Evolutionary conservation across 2,113 vertebrate genomes (phyloP).

Genomic region (Spheniscus mendiculus): DNA sequence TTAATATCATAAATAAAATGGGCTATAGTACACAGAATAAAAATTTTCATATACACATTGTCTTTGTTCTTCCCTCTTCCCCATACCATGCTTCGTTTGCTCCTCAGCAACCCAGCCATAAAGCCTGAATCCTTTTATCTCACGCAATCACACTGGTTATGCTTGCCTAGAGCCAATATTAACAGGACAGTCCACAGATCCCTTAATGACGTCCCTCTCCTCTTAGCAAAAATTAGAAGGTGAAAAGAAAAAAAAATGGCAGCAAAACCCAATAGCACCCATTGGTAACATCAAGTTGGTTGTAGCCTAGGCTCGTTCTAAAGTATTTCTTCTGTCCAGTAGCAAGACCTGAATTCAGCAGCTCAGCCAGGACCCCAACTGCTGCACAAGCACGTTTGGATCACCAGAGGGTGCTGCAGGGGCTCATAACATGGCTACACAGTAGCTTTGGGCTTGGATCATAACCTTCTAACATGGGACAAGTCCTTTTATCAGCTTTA

Average conservation of each 20-base stretch:
- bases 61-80: constrained; percentile 9
- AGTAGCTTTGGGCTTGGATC: neutral
- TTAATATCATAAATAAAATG: neutral
- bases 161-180: neutral
- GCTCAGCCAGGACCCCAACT: neutral
- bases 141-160: neutral
- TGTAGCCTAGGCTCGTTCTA: neutral
- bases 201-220: neutral
- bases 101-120: neutral
- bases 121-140: neutral
- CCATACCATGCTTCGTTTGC: neutral
- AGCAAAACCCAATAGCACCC: neutral
- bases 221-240: neutral
- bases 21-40: neutral
- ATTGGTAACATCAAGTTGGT: neutral
- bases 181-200: neutral
- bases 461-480: neutral
- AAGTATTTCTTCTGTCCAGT: neutral
- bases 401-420: constrained; percentile 66
- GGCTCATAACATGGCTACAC: neutral
- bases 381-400: constrained; percentile 23
- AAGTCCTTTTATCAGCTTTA: neutral
- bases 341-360: neutral
- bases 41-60: neutral
- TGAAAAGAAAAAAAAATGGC: neutral